Evolutionary conservation across 2,113 vertebrate species (phyloP), one percentile per base, ranked within the genome.

Genomic region (Semicossyphus pulcher): DNA sequence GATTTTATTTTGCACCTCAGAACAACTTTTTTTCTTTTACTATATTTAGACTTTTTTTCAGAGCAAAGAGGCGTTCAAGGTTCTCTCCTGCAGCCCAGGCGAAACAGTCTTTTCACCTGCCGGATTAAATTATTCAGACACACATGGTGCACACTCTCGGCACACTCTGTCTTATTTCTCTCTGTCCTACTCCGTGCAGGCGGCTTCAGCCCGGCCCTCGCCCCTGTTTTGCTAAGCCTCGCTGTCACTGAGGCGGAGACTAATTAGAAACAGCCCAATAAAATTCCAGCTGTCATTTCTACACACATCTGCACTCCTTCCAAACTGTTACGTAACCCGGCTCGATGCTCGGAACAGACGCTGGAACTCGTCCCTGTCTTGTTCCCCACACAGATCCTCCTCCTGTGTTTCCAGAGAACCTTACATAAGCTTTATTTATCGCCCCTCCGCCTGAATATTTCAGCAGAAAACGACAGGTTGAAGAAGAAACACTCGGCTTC

Each of bases 301-400:
- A 41, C 32, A 52, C 18, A 21, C 34, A 28, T 56, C 18, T 29
- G 37, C 20, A 36, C 32, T 48, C 47, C 57, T 28, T 70, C 48
- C 60, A 64, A 52, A 25, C 3, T 42, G 29, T 81, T 81, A 65
- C 53, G 16, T 72, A 77, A 82, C 37, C 25, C 37, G 28, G 51
- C 59, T 48, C 4, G 18, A n/a, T 21, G 12, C 56, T 72, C 15
- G 12, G 58, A 23, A 52, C 51, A 71, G 21, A 58, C 67, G 56
- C 32, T 54, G 41, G 15, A 26, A 42, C 49, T 56, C 1, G 16
- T 48, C 14, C 20, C 14, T 9, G 23, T 54, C 56, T 47, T 53
- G 53, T 63, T 20, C 32, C 31, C 42, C 44, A 15, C 23, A 21
- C 12, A 62, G 29, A 56, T 52, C 44, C 37, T 21, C 7, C 34